Conservation (phyloP, 2,797 vertebrate genomes). For the Anabacerthia variegaticeps region DNA sequence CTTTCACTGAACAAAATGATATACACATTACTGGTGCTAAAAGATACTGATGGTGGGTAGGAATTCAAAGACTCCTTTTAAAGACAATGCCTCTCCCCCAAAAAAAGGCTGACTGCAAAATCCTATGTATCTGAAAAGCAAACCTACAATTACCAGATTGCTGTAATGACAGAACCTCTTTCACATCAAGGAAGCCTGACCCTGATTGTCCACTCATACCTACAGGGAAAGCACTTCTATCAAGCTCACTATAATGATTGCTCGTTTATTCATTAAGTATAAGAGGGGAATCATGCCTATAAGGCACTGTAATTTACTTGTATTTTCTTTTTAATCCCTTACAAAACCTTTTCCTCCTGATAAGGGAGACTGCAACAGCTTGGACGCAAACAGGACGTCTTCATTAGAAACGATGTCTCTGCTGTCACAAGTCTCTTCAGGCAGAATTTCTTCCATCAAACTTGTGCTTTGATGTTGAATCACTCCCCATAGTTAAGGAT, state of each 20-base stretch:
- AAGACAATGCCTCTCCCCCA: background rate
- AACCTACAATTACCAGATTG: background rate
- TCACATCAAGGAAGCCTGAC: background rate
- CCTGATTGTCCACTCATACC: background rate
- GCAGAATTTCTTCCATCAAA: conserved; percentile 24
- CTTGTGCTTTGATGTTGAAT: conserved; percentile 26
- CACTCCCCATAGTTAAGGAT: background rate
- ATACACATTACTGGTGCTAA: background rate
- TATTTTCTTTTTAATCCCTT: background rate
- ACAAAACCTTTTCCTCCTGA: background rate
- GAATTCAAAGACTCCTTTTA: background rate
- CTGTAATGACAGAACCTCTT: background rate
- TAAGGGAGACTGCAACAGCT: background rate
- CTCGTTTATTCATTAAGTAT: background rate
- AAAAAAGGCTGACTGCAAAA: background rate
- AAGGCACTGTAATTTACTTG: background rate
- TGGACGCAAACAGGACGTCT: background rate
- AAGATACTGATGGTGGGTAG: background rate
- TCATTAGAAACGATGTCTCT: background rate
- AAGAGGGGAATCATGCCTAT: background rate
- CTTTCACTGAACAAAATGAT: background rate
- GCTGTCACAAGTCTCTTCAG: background rate
- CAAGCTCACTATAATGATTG: background rate
- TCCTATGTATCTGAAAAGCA: background rate
- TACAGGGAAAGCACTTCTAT: background rate